Evolutionary conservation across 2,888 invertebrate genomes (phyloP), one percentile per base, ranked within the genome.

Genomic region (Allolobophora icterica): DNA sequence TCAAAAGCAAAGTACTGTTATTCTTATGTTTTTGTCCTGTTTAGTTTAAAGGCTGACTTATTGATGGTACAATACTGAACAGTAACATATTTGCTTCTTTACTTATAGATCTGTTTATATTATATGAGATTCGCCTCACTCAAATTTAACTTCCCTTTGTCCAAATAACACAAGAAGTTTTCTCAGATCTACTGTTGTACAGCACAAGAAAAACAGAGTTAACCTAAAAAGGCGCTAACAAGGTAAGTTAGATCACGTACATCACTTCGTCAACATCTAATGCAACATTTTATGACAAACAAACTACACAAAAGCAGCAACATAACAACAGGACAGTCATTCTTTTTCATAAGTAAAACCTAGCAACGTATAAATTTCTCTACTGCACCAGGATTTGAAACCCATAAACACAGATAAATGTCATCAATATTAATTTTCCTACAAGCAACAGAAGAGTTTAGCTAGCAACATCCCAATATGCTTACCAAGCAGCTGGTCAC

Each of bases 401-500:
- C 30, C 71, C 71, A n/a, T 71, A 71, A 52, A 71, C 71, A n/a
- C 71, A 71, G 71, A 71, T 71, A 71, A 71, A 71, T n/a, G 71
- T n/a, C 30, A 71, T 71, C 15, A 71, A 6, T 11, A 71, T 30
- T n/a, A 6, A 30, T 71, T 71, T 58, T 3, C 11, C 71, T 71
- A 71, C 17, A 71, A n/a, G 71, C 71, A n/a, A n/a, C 1, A n/a
- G n/a, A 71, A 52, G 8, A 52, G 52, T 24, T 52, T 24, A 52
- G 11, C 24, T 52, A 52, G 52, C 52, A 71, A 71, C 30, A 71
- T 71, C 71, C 13, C 71, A 71, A n/a, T n/a, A 71, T 71, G 71
- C 71, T 71, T 71, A 71, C 71, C 71, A 71, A 71, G 71, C 71
- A 71, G n/a, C 71, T 71, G 71, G n/a, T 71, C 71, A n/a, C 71